These are phyloP conservation scores for Beris chalybata DNA, from an alignment of 2,888 invertebrate genomes.

Conservation along the genomic window DNA sequence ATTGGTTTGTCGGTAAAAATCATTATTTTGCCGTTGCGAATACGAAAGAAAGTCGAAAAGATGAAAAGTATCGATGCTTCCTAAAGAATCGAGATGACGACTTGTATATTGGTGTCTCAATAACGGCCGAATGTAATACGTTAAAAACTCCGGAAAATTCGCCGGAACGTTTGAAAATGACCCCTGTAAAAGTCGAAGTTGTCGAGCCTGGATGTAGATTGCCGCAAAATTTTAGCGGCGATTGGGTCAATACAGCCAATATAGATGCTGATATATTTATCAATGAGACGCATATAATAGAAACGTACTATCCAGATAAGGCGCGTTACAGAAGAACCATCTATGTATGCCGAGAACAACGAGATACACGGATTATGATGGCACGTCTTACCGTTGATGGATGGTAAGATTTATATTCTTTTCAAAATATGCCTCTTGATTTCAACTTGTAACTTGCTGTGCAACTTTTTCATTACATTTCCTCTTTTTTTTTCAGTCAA, in stretches of 20 bases:
- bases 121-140: slow-evolving; percentile 90
- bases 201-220: slow-evolving; percentile 89
- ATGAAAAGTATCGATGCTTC: slow-evolving; percentile 93
- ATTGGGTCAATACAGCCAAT: slow-evolving; percentile 97
- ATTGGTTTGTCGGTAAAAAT: slow-evolving; percentile 95
- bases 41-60: slow-evolving; percentile 91
- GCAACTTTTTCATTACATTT: too few relatives aligned
- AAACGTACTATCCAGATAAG: slow-evolving; percentile 92
- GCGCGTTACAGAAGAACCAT: slow-evolving; percentile 85
- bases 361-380: slow-evolving; percentile 92
- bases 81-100: slow-evolving; percentile 93
- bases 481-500: slow-evolving; percentile 63
- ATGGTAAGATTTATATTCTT: slow-evolving; percentile 44
- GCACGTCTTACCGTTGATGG: slow-evolving; percentile 95
- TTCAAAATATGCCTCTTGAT: too few relatives aligned
- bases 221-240: slow-evolving; percentile 90
- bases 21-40: slow-evolving; percentile 97
- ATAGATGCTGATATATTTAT: slow-evolving; percentile 92
- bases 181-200: slow-evolving; percentile 85
- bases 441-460: too few relatives aligned
- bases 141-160: slow-evolving; percentile 92
- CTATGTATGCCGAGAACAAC: slow-evolving; percentile 91
- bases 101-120: slow-evolving; percentile 87
- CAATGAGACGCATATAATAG: slow-evolving; percentile 95
- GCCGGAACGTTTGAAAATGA: slow-evolving; percentile 83